Conservation (phyloP, 2,888 invertebrate species). For the Pandemis heparana region DNA sequence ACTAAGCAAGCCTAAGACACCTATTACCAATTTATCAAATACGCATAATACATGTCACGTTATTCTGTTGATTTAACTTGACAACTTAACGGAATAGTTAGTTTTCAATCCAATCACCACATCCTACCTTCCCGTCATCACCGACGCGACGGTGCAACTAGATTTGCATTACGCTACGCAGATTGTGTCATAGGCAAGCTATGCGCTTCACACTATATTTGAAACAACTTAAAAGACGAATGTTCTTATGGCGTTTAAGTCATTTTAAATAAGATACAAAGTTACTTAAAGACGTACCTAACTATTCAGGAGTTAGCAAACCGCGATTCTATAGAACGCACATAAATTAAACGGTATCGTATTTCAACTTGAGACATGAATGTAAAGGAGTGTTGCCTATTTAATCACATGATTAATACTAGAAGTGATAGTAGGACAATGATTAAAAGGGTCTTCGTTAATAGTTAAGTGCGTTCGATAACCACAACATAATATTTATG, state of each 20-base stretch:
- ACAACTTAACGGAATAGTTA: neutral
- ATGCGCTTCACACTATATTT: conserved; percentile 25
- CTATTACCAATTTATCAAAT: neutral
- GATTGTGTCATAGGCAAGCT: conserved; percentile 45
- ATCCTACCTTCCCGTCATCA: conserved; percentile 25
- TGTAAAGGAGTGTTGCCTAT: conserved; percentile 35
- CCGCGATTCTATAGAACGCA: conserved; percentile 27
- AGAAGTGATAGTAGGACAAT: conserved; percentile 27
- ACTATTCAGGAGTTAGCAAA: conserved; percentile 34
- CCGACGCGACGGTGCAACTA: conserved; percentile 31
- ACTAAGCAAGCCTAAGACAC: neutral
- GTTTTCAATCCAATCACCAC: conserved; percentile 21
- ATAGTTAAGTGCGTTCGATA: conserved; percentile 6
- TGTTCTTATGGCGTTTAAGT: neutral
- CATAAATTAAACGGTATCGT: conserved; percentile 39
- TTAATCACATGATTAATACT: conserved; percentile 23
- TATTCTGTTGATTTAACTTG: neutral
- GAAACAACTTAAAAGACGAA: conserved; percentile 28
- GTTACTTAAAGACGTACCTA: conserved; percentile 30
- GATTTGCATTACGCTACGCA: conserved; percentile 38
- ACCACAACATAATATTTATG: neutral
- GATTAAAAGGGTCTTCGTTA: conserved; percentile 13
- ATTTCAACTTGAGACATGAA: conserved; percentile 31
- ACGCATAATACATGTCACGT: neutral
- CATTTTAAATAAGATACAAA: conserved; percentile 16